Base-by-base conservation (phyloP, 2,113 vertebrate genomes). In the Potamarius usumacintae region DNA sequence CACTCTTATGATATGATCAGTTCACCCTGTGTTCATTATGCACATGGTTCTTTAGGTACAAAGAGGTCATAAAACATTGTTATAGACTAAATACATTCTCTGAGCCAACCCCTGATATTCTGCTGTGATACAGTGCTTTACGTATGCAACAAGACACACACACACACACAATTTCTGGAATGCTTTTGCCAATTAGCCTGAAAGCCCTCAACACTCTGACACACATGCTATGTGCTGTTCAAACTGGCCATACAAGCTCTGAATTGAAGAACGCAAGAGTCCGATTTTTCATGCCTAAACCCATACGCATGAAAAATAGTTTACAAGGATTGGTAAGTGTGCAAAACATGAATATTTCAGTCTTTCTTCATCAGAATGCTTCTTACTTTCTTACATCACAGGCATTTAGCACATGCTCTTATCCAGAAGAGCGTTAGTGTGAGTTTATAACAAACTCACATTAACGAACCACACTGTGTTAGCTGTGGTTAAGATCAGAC, bases 301-400 rank as follows among this genome's bases (percentile, higher is more conserved):
- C 11, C 7, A 10, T 48, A 2, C 1, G 8, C 14, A 53, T 63
- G 58, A 62, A 76, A 85, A 78, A 25, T 25, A 5, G n/a, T 84
- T 76, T 58, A 20, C 1, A 58, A 63, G 34, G 5, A 0, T 10
- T 15, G 18, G 53, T 18, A 53, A 42, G 65, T 65, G 88, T 42
- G 67, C 67, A 76, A 58, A 88, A 42, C 18, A 4, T 30, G 88
- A 90, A 58, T 91, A 86, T 84, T 89, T 89, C 89, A 92, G 91
- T 90, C 88, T 88, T 65, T 87, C 72, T 82, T 86, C 88, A 84
- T 77, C 50, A 53, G 50, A 77, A n/a, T n/a, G 50, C 11, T n/a
- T 74, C 9, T 74, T 11, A 48, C 34, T 42, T 42, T 42, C 42
- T 42, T 42, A 42, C 42, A 42, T 42, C 42, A 42, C 42, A 42